Evolutionary conservation across 30 jellyfish, hydroid and myxozoan genomes (phyloP).

Genomic region (Hydra vulgaris): DNA sequence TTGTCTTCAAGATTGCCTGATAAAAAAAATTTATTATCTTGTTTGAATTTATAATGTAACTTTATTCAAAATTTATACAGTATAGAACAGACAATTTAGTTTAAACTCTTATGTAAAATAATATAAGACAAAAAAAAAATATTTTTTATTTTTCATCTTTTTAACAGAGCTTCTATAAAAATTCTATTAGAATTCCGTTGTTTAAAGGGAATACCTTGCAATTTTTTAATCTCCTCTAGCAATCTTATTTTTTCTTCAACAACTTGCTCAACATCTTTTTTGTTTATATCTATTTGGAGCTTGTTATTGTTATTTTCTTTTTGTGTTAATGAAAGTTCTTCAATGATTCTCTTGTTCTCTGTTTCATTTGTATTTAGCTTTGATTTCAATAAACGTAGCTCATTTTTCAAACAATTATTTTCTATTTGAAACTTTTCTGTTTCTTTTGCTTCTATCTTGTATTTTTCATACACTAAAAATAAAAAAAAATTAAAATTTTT

Average conservation of each 20-base stretch:
- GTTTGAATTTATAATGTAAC: constrained; percentile 12
- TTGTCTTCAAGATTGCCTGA: constrained; percentile 22
- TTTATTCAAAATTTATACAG: too few species aligned
- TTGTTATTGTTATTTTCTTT: constrained; percentile 37
- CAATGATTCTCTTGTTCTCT: constrained; percentile 31
- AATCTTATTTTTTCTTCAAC: constrained; percentile 16
- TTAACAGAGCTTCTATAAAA: too few species aligned
- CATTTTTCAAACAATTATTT: constrained; percentile 26
- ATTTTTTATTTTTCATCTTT: too few species aligned
- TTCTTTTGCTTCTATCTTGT: constrained; percentile 1
- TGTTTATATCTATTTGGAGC: constrained; percentile 1
- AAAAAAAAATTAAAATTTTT: too few species aligned
- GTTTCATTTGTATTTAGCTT: constrained; percentile 31
- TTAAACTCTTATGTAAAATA: too few species aligned
- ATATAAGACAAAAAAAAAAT: too few species aligned
- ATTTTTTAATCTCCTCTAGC: constrained; percentile 26
- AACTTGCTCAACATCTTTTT: constrained; percentile 38
- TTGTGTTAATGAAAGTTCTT: constrained; percentile 26
- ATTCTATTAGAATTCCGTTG: too few species aligned
- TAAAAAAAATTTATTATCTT: constrained; percentile 8
- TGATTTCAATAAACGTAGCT: constrained; percentile 26
- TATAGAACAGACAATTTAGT: too few species aligned
- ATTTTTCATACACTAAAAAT: constrained; percentile 25
- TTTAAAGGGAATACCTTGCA: too few species aligned
- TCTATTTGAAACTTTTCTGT: constrained; percentile 28